A percentile compares a stretch with the other conserved stretches of the same genome.
Conservation (phyloP, 2,797 vertebrate genomes). For the Amblyopsis hoosieri region DNA sequence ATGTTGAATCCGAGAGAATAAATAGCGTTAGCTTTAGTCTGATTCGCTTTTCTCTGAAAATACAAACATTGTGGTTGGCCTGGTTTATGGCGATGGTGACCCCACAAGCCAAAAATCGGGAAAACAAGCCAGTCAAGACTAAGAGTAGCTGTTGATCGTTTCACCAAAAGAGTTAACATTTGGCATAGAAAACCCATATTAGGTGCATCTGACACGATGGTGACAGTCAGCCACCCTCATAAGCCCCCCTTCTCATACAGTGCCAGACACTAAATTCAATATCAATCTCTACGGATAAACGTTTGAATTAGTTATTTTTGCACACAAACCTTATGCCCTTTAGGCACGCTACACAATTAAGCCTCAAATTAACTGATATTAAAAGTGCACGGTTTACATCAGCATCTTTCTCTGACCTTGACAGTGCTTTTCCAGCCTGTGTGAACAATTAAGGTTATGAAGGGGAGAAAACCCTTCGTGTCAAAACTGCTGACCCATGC, state of each 20-base stretch:
- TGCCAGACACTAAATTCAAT: slow-evolving; percentile 48
- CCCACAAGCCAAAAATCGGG: slow-evolving; percentile 48
- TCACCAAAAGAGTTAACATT: slow-evolving; percentile 53
- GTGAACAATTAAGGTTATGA: slow-evolving; percentile 13
- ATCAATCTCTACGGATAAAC: slow-evolving; percentile 16
- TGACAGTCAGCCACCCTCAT: slow-evolving; percentile 54
- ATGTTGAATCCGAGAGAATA: background rate
- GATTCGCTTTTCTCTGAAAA: slow-evolving; percentile 11
- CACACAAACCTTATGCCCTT: slow-evolving; percentile 6
- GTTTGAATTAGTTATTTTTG: too few species aligned
- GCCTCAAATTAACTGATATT: background rate
- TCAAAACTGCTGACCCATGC: slow-evolving; percentile 36
- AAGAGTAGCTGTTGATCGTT: slow-evolving; percentile 50
- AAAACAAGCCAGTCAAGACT: slow-evolving; percentile 51
- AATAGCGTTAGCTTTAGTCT: slow-evolving; percentile 2
- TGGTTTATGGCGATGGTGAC: slow-evolving; percentile 48
- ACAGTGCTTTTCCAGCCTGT: slow-evolving; percentile 20
- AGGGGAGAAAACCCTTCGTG: slow-evolving; percentile 13
- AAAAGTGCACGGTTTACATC: background rate
- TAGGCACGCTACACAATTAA: background rate
- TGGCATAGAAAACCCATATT: slow-evolving; percentile 48
- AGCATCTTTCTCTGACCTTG: background rate
- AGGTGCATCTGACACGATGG: slow-evolving; percentile 51
- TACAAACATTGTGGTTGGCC: slow-evolving; percentile 34
- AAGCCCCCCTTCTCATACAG: slow-evolving; percentile 48